A percentile compares a stretch with the other conserved stretches of the same genome.
phyloP scores from a whole-genome alignment of 2,797 vertebrate genomes.

The Buphagus erythrorhynchus region DNA sequence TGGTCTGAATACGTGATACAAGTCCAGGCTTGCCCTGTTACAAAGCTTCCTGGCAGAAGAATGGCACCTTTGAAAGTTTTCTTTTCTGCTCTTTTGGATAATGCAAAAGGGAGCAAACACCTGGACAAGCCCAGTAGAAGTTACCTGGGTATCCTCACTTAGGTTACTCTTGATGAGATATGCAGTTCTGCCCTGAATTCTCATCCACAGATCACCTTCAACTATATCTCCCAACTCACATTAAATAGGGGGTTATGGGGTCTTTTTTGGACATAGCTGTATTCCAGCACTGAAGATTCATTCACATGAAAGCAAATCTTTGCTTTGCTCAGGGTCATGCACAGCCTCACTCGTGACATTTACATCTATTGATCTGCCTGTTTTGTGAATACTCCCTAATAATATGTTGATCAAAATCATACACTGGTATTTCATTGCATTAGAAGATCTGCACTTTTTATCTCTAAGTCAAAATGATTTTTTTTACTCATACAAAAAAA shows the following conservation, averaged over 20 bases:
- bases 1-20: fast-evolving
- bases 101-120: neutral
- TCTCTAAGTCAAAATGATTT: fast-evolving
- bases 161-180: neutral
- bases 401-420: neutral
- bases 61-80: neutral
- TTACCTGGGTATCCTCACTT: no score
- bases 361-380: neutral
- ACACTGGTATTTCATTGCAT: neutral
- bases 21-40: neutral
- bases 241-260: fast-evolving
- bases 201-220: fast-evolving
- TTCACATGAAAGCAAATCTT: neutral
- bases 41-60: neutral
- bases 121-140: neutral
- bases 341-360: neutral
- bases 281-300: neutral
- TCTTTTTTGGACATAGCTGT: neutral
- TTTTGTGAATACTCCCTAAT: neutral
- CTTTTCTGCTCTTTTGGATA: neutral
- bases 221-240: neutral
- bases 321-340: neutral
- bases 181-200: neutral
- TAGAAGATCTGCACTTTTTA: neutral
- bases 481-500: neutral